Percentiles rank a stretch among this genome's conserved stretches.
Conservation (phyloP, 2,888 invertebrate species). For the Eilema depressum region DNA sequence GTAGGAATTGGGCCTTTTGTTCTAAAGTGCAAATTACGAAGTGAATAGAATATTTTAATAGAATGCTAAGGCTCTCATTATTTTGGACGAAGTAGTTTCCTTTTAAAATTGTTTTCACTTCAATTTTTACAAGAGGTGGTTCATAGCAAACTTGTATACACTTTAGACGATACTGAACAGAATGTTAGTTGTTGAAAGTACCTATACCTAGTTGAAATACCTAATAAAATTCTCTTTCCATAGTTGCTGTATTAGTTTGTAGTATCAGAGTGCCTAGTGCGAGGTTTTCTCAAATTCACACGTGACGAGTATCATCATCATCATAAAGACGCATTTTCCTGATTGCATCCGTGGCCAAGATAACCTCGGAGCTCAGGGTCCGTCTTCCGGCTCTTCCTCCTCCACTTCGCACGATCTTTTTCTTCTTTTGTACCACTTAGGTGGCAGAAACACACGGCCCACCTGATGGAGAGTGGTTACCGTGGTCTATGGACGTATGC, state of each 20-base stretch:
- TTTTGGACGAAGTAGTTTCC: slow-evolving; percentile 50
- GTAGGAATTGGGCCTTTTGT: slow-evolving; percentile 12
- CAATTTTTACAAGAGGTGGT: slow-evolving; percentile 59
- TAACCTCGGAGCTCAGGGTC: too few relatives aligned
- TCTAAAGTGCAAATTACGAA: slow-evolving; percentile 32
- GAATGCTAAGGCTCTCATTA: slow-evolving; percentile 50
- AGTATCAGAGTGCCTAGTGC: too few relatives aligned
- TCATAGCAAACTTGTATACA: slow-evolving; percentile 60
- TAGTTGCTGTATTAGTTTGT: background rate
- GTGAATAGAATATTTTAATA: slow-evolving; percentile 47
- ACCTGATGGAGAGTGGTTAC: too few relatives aligned
- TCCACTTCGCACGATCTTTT: too few relatives aligned
- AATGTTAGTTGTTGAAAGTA: slow-evolving; percentile 36
- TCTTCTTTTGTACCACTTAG: too few relatives aligned
- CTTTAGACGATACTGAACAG: slow-evolving; percentile 37
- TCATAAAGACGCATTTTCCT: too few relatives aligned
- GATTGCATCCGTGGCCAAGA: too few relatives aligned
- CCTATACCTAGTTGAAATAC: slow-evolving; percentile 21
- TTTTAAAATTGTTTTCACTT: slow-evolving; percentile 64
- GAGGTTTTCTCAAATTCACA: too few relatives aligned
- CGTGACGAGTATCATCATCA: too few relatives aligned
- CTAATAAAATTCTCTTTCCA: slow-evolving; percentile 9
- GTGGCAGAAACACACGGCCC: too few relatives aligned
- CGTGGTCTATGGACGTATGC: too few relatives aligned
- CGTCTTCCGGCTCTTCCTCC: too few relatives aligned